A percentile compares a stretch with the other conserved stretches of the same genome.
These are phyloP conservation scores for Ictalurus punctatus DNA, from an alignment of 2,113 vertebrate species.

Conservation along the genomic window DNA sequence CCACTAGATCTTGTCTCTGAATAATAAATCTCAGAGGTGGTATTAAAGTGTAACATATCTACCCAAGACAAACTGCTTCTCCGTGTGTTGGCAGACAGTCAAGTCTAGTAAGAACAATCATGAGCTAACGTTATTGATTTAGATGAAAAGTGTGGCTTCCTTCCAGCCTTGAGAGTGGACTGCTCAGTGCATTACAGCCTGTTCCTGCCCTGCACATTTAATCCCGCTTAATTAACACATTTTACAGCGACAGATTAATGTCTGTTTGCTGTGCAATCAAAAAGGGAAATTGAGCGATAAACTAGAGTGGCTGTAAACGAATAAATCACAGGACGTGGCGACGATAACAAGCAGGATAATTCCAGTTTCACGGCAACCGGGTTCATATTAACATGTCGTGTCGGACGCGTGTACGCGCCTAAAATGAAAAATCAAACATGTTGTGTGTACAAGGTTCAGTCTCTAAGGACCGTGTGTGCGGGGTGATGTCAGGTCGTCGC, in stretches of 20 bases:
- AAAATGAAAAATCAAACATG: not conserved
- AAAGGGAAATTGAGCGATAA: constrained; percentile 41
- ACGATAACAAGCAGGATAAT: constrained; percentile 55
- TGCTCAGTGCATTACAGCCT: constrained; percentile 59
- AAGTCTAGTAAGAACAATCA: constrained; percentile 58
- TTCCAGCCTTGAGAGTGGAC: constrained; percentile 64
- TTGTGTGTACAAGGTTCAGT: not conserved
- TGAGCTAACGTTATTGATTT: constrained; percentile 57
- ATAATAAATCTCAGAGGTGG: constrained; percentile 10
- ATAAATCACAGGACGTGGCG: constrained; percentile 24
- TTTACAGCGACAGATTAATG: constrained; percentile 29
- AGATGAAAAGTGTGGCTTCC: constrained; percentile 61
- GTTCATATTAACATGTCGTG: not conserved
- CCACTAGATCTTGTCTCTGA: not conserved
- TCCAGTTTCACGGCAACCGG: constrained; percentile 33
- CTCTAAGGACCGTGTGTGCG: not conserved
- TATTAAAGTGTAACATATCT: constrained; percentile 2
- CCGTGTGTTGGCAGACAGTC: constrained; percentile 48
- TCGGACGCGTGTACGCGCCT: not conserved
- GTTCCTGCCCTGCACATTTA: not conserved
- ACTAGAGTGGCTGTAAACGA: constrained; percentile 32
- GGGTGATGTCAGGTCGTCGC: not conserved
- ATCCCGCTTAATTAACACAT: constrained; percentile 65
- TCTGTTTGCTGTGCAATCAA: constrained; percentile 53
- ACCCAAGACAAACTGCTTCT: not conserved